Percentiles rank a stretch among this genome's conserved stretches.
These are phyloP conservation scores for Stomatorhinus ivindoensis DNA, from an alignment of 2,113 vertebrate species.

Conservation along the genomic window DNA sequence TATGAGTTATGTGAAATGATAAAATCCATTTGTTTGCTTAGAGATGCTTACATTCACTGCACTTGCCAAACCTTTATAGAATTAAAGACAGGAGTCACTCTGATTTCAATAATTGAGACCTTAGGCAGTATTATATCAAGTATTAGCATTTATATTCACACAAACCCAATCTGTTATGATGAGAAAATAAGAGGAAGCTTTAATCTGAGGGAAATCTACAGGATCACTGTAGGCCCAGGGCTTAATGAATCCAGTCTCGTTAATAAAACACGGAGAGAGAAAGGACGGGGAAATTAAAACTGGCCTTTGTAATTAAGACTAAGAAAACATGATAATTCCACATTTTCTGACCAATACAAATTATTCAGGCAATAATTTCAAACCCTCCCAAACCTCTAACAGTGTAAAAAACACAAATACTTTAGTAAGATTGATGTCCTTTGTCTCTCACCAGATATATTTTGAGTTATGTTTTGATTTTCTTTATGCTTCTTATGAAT, in stretches of 20 bases:
- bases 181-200: constrained; percentile 35
- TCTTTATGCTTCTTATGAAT: neutral
- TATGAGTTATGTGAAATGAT: constrained; percentile 15
- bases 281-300: neutral
- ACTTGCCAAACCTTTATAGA: constrained; percentile 13
- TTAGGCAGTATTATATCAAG: constrained; percentile 26
- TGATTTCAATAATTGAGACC: constrained; percentile 19
- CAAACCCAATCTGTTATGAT: constrained; percentile 29
- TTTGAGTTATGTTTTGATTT: neutral
- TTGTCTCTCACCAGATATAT: neutral
- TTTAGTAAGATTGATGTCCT: neutral
- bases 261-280: constrained; percentile 22
- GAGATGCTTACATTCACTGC: constrained; percentile 2
- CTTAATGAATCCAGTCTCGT: constrained; percentile 27
- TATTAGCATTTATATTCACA: constrained; percentile 39
- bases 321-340: neutral
- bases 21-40: neutral
- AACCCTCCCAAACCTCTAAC: neutral
- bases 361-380: neutral
- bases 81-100: neutral
- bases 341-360: neutral
- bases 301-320: constrained; percentile 22
- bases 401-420: neutral
- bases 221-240: constrained; percentile 11
- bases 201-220: constrained; percentile 25